Evolutionary conservation across 2,113 vertebrate species (phyloP), one percentile per base, ranked within the genome.

Genomic region (Bambusicola thoracicus): DNA sequence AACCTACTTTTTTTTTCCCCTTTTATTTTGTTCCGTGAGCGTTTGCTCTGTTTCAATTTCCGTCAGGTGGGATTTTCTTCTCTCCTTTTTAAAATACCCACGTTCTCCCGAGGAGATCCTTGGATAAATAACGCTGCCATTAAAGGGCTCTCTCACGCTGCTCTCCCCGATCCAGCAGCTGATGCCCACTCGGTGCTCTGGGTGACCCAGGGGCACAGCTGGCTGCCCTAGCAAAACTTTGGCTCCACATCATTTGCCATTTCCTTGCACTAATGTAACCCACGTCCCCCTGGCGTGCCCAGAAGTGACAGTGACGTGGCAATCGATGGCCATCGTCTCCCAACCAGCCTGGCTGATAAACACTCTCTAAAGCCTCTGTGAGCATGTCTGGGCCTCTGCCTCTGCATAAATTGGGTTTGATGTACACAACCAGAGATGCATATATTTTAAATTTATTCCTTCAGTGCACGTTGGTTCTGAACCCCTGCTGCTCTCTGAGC

Each of bases 251-350:
- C 11, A 13, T 1, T 8, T 4, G 0, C 61, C 19, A 7, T 36
- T 1, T 76, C 11, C 84, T 38, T 84, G 62, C 1, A 3, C 32
- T 85, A 55, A 46, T 48, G 82, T 73, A 34, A 70, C 27, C 81
- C 65, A 4, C 0, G 41, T 88, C 20, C 73, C 72, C 43, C 18
- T 1, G 0, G 81, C 70, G 83, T 44, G 88, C 51, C 90, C 92
- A 44, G 86, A 14, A 92, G 80, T 86, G 95, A 96, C 95, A 95
- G 86, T 84, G 93, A 90, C 95, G 75, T 5, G 88, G 83, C 88
- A 94, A 95, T 96, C 95, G 68, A 93, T 94, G 90, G 86, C 90
- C 87, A 85, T 73, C 92, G 93, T 93, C 85, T 95, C 95, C 85
- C 80, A 14, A 81, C 92, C 49, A 88, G 88, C 80, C 82, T 11